Base-by-base conservation (phyloP, 2,797 vertebrate species). In the Danio kyathit region DNA sequence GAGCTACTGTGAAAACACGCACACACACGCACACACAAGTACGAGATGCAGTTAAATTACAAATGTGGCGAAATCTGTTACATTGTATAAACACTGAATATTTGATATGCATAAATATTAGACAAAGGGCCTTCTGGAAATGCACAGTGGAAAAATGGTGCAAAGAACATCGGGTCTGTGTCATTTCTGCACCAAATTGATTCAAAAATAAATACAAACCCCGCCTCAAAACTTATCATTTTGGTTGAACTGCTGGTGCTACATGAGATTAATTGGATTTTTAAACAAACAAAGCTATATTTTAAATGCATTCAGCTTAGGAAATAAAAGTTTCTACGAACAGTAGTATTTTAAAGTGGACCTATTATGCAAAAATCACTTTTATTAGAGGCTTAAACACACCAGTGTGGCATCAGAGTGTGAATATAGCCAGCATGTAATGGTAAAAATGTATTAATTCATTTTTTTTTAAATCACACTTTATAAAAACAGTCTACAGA, bases 91-190 rank as follows among this genome's bases (percentile, higher is more conserved):
- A 19, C 2, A 5, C 44, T 49, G 21, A 41, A 19, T 41, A 78
- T 21, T 78, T 70, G 29, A 29, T 8, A 49, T 59, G 64, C 16
- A 51, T 69, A 19, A 60, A 60, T 38, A 78, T 78, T 67, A 41
- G 16, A 69, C 54, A 7, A 12, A 70, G 72, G 80, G 84, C 74
- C 16, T 79, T 82, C 61, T 76, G 71, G 78, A 86, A 83, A 38
- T 40, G 17, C 84, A 85, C 84, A 80, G 82, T 29, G 73, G 76
- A 73, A 80, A 86, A 81, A 79, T 70, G 74, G 3, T 54, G 38
- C 10, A 11, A 71, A 41, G 16, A 71, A 17, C 51, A 71, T 10
- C 29, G 2, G n/a, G 49, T 48, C 13, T 73, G 44, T 74, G 21
- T 41, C 7, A 49, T 63, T 52, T 63, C 38, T 59, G 41, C 54